Evolutionary conservation across 2,888 invertebrate genomes (phyloP).

Genomic region (Desoria tigrina): DNA sequence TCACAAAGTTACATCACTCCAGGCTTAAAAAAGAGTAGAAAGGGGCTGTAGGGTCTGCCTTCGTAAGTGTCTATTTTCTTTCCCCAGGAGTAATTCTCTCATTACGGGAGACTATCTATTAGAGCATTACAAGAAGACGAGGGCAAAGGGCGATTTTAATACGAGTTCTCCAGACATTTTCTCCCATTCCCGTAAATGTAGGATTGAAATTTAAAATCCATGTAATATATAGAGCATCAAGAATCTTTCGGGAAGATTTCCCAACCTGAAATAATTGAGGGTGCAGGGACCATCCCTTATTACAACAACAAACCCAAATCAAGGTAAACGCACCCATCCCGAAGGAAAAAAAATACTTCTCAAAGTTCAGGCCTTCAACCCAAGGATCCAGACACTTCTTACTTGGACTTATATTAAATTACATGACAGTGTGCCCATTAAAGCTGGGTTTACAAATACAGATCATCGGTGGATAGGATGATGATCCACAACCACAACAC

Average conservation of each 20-base stretch:
- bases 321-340: slow-evolving; percentile 3
- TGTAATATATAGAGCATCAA: neutral
- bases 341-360: neutral
- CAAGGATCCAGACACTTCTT: neutral
- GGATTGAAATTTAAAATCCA: too few relatives aligned
- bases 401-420: slow-evolving; percentile 33
- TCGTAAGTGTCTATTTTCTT: too few relatives aligned
- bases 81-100: too few relatives aligned
- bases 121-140: too few relatives aligned
- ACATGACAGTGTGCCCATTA: slow-evolving; percentile 26
- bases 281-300: neutral
- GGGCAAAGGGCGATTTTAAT: too few relatives aligned
- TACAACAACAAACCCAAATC: neutral
- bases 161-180: too few relatives aligned
- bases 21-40: too few relatives aligned
- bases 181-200: too few relatives aligned
- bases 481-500: neutral
- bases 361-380: neutral
- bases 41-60: too few relatives aligned
- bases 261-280: slow-evolving; percentile 5
- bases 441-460: neutral
- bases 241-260: neutral
- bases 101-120: too few relatives aligned
- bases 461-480: neutral
- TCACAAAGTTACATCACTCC: too few relatives aligned